Percentiles rank a stretch among this genome's conserved stretches.
Conservation (phyloP, 2,797 vertebrate species). For the Notoglanidium macrostoma region DNA sequence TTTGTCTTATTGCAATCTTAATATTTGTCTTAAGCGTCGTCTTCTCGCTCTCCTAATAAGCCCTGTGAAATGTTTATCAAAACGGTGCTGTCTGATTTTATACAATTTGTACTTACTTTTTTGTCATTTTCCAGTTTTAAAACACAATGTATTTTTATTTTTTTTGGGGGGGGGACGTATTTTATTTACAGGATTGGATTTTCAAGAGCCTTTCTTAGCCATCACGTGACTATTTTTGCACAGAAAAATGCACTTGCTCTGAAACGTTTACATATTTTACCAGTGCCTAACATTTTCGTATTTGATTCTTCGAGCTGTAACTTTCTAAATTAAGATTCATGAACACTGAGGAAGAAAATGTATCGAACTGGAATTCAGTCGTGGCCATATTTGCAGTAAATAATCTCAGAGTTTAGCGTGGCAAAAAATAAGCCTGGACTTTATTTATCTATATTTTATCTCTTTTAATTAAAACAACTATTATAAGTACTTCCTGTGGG, state of each 20-base stretch:
- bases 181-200: neutral
- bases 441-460: constrained; percentile 7
- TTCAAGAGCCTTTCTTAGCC: neutral
- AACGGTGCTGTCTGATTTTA: constrained; percentile 1
- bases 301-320: neutral
- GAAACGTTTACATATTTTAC: constrained; percentile 10
- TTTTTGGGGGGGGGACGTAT: neutral
- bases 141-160: neutral
- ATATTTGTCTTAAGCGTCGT: too few species aligned
- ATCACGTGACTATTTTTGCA: neutral
- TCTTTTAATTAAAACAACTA: constrained; percentile 4
- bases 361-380: neutral
- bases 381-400: neutral
- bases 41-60: neutral
- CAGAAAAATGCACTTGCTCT: neutral
- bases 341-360: neutral
- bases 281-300: neutral
- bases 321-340: neutral
- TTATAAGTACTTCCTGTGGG: constrained; percentile 28
- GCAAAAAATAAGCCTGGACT: neutral
- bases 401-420: neutral
- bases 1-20: neutral
- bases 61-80: neutral
- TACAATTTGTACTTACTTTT: neutral
- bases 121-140: neutral